Evolutionary conservation across 1,140 invertebrate species (phyloP), one percentile per base, ranked within the genome.

Genomic region (Hirudo medicinalis): DNA sequence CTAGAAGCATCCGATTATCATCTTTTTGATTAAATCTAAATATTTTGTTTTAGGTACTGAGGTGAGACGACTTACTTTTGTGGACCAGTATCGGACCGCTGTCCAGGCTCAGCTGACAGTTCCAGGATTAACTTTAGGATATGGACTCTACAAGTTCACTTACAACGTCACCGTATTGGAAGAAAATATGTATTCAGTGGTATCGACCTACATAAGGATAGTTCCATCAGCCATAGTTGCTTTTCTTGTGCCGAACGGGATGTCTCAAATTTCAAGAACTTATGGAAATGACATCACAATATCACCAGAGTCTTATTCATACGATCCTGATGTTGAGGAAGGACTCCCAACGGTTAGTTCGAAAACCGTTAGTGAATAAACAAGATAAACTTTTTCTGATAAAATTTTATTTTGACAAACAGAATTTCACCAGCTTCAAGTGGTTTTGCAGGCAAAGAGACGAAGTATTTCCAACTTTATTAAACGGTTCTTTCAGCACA

Each of bases 241-340:
- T 1, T 72, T 77, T 32, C 74, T 82, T 49, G 76, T 77, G 11
- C 32, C 74, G 9, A 78, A 78, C 11, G 76, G 77, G 2, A 72
- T 77, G 29, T 79, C 77, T 11, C 74, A 75, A 40, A 76, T 80
- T 0, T 63, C 72, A 2, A 49, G 77, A 27, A 79, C 80, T 6
- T 73, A 72, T 11, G 72, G 72, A 0, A 73, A 74, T 11, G 70
- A 72, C 9, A 69, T 81, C 0, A 75, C 75, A 0, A 71, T 83
- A 27, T 63, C 75, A 3, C 80, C 81, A 0, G 53, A 57, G 3
- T 60, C 5, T 0, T 77, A 77, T 60, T 82, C 82, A 9, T 74
- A 73, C 25, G 82, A 83, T 70, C 82, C 81, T 0, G 81, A 82
- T 71, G 60, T 77, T 36, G 57, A 66, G 8, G 43, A 27, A 32